A percentile compares a stretch with the other conserved stretches of the same genome.
These are phyloP conservation scores for Apocheima hispidaria DNA, from an alignment of 2,888 invertebrate genomes.

Conservation along the genomic window DNA sequence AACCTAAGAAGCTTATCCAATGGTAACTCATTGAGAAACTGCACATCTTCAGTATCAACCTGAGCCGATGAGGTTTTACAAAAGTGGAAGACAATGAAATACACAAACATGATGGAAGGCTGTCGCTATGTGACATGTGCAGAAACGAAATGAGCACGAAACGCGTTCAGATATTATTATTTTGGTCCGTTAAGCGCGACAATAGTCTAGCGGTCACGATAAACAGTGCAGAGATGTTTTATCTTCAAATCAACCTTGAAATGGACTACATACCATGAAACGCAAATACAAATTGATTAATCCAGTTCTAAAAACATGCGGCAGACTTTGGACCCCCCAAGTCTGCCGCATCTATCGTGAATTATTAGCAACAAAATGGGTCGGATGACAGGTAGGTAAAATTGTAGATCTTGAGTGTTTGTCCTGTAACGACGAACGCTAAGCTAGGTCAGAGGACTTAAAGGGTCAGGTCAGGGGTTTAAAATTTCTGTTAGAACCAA, in stretches of 20 bases:
- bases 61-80: conserved; percentile 53
- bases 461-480: no score
- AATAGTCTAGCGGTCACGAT: conserved; percentile 59
- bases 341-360: no score
- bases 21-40: conserved; percentile 89
- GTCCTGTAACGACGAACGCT: no score
- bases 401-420: no score
- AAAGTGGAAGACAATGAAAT: conserved; percentile 50
- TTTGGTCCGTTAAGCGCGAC: conserved; percentile 73
- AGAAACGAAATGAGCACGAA: conserved; percentile 35
- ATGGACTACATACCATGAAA: neutral
- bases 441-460: no score
- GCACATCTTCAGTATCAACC: conserved; percentile 67
- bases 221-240: conserved; percentile 51
- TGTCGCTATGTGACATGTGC: conserved; percentile 53
- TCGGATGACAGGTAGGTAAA: no score
- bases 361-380: no score
- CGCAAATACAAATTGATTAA: neutral
- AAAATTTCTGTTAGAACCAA: no score
- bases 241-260: conserved; percentile 11
- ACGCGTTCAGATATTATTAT: conserved; percentile 56
- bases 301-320: no score
- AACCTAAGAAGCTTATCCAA: conserved; percentile 89
- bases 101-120: conserved; percentile 59
- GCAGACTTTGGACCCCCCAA: no score